A percentile compares a stretch with the other conserved stretches of the same genome.
phyloP scores from a whole-genome alignment of 2,797 vertebrate species.

The Enteromius thamalakanensis region DNA sequence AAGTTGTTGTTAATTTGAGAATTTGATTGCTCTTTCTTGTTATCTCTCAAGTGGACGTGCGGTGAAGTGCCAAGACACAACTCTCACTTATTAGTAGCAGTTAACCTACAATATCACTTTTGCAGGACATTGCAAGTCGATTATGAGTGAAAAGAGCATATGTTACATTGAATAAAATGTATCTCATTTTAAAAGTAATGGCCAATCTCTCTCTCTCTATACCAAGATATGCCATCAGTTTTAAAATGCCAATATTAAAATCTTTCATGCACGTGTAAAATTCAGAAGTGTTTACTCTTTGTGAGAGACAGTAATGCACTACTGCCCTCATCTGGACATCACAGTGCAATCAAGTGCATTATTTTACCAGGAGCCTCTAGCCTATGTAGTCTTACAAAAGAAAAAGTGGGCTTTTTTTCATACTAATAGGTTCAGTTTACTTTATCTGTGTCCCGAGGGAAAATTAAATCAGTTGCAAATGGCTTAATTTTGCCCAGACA shows the following conservation, averaged over 20 bases:
- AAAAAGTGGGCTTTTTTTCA: conserved; percentile 9
- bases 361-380: neutral
- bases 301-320: neutral
- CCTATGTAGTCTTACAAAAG: neutral
- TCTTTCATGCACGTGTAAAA: neutral
- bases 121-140: conserved; percentile 31
- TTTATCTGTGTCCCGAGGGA: conserved; percentile 39
- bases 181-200: neutral
- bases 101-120: neutral
- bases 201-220: neutral
- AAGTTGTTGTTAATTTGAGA: conserved; percentile 75
- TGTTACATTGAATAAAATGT: neutral
- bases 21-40: conserved; percentile 76
- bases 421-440: conserved; percentile 41
- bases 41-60: conserved; percentile 58
- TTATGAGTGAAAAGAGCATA: conserved; percentile 1
- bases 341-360: neutral
- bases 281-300: neutral
- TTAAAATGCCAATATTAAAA: neutral
- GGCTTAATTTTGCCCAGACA: conserved; percentile 45
- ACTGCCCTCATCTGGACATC: conserved; percentile 45
- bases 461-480: conserved; percentile 51
- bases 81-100: conserved; percentile 16
- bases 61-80: conserved; percentile 39
- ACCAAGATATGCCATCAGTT: neutral